These are phyloP conservation scores for Varroa destructor DNA, from an alignment of 1,140 invertebrate genomes.

Conservation along the genomic window DNA sequence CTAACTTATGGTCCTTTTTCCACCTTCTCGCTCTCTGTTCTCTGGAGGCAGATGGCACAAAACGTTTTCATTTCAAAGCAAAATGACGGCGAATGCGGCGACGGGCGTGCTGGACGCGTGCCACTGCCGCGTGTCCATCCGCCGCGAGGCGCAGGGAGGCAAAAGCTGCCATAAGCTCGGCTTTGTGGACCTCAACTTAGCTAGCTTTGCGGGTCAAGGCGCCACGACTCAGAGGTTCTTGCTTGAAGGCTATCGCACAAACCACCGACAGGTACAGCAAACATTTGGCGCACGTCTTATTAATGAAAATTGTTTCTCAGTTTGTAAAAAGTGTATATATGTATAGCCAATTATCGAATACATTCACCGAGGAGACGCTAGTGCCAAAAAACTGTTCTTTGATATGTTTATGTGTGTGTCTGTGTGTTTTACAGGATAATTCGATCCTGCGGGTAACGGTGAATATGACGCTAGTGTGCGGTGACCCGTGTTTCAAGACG, in stretches of 20 bases:
- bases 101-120: conserved; percentile 71
- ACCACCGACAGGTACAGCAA: conserved; percentile 52
- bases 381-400: too few species aligned
- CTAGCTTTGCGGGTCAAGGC: conserved; percentile 88
- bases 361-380: too few species aligned
- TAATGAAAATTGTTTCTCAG: too few species aligned
- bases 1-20: neutral
- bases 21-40: neutral
- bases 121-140: conserved; percentile 32
- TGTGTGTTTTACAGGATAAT: conserved; percentile 52
- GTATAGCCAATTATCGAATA: too few species aligned
- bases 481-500: conserved; percentile 90
- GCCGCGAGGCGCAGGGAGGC: conserved; percentile 65
- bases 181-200: conserved; percentile 87
- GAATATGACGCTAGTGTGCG: conserved; percentile 79
- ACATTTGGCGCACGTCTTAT: too few species aligned
- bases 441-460: conserved; percentile 80
- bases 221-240: conserved; percentile 65
- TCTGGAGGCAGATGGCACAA: conserved; percentile 69
- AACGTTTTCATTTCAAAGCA: conserved; percentile 78
- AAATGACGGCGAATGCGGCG: conserved; percentile 87
- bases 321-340: too few species aligned
- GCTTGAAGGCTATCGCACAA: conserved; percentile 78
- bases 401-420: too few species aligned
- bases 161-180: conserved; percentile 87